phyloP scores from a whole-genome alignment of 2,888 invertebrate genomes.

The Apomyelois bistriatella region DNA sequence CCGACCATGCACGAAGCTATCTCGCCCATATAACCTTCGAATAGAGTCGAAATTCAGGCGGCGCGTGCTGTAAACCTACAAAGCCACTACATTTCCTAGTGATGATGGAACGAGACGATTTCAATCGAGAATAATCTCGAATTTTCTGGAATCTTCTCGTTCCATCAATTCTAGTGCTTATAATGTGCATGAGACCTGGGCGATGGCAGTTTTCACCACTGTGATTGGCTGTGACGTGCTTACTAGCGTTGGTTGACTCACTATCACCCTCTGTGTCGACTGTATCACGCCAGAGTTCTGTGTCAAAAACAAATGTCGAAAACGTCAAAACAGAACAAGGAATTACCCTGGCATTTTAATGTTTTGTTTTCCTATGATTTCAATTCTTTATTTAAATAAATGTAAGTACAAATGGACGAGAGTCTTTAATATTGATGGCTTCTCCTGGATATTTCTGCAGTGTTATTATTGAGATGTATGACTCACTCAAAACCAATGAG shows the following conservation, averaged over 20 bases:
- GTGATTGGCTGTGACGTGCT: slow-evolving; percentile 65
- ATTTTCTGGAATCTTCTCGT: no score
- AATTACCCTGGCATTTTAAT: neutral
- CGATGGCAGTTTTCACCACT: slow-evolving; percentile 54
- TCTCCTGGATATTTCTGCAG: no score
- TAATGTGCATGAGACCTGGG: slow-evolving; percentile 42
- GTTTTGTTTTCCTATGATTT: no score
- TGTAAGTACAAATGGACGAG: no score
- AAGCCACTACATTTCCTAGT: neutral
- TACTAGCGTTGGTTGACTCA: slow-evolving; percentile 64
- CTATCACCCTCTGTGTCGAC: slow-evolving; percentile 69
- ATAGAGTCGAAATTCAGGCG: neutral
- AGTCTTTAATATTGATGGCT: no score
- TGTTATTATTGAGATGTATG: no score
- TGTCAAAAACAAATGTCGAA: slow-evolving; percentile 24
- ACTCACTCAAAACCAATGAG: no score
- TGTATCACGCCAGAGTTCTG: slow-evolving; percentile 76
- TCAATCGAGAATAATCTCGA: no score
- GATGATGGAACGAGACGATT: no score
- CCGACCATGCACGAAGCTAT: neutral
- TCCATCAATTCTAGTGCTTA: slow-evolving; percentile 24
- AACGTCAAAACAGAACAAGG: slow-evolving; percentile 7
- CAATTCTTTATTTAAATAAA: no score
- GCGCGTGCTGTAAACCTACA: neutral
- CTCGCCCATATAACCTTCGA: neutral